phyloP scores from a whole-genome alignment of 2,888 invertebrate species.

The Perithous albicinctus region DNA sequence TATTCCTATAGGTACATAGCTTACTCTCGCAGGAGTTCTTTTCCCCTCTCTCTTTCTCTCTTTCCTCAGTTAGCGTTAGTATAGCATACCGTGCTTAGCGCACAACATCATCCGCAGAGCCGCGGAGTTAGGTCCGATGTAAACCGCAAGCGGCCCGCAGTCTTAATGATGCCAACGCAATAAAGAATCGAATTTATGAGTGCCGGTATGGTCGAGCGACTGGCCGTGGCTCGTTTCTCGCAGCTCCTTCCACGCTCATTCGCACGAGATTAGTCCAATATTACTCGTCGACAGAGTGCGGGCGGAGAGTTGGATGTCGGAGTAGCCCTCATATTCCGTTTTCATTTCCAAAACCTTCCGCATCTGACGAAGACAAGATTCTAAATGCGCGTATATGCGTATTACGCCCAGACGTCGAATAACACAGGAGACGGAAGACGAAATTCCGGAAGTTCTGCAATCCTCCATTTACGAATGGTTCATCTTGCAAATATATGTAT shows the following conservation, averaged over 20 bases:
- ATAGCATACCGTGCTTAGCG: not conserved
- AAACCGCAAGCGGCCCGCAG: conserved; percentile 40
- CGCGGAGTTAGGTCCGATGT: conserved; percentile 11
- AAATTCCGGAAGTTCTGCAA: conserved; percentile 11
- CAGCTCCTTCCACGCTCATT: conserved; percentile 45
- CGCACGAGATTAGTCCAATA: conserved; percentile 48
- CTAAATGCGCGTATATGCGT: conserved; percentile 18
- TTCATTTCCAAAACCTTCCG: not conserved
- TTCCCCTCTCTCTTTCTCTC: too few relatives aligned
- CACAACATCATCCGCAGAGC: conserved; percentile 12
- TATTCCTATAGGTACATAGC: not conserved
- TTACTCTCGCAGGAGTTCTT: not conserved
- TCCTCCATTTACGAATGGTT: not conserved
- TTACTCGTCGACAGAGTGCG: conserved; percentile 24
- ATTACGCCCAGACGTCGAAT: not conserved
- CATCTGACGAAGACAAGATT: conserved; percentile 14
- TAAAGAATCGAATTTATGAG: conserved; percentile 79
- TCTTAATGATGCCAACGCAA: conserved; percentile 74
- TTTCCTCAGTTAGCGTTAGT: not conserved
- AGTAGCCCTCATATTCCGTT: not conserved
- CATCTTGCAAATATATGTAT: not conserved
- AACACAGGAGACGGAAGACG: not conserved
- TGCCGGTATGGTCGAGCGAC: conserved; percentile 25
- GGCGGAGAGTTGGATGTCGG: conserved; percentile 12
- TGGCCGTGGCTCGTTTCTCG: conserved; percentile 26